These are phyloP conservation scores for Martes martes DNA, from an alignment of 2,113 vertebrate species.

Conservation along the genomic window DNA sequence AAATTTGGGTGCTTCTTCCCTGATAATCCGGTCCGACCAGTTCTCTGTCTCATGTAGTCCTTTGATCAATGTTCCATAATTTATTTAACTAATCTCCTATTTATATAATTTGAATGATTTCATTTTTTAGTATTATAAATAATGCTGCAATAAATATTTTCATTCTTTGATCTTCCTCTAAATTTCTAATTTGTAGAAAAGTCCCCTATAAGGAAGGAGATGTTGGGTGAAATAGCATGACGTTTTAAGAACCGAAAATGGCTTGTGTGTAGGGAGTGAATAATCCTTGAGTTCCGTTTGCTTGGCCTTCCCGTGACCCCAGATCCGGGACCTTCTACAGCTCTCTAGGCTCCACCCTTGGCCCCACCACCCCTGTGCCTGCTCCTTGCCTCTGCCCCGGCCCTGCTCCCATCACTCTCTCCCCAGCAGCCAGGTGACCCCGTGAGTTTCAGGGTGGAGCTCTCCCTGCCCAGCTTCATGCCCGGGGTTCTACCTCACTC, in stretches of 20 bases:
- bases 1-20: neutral
- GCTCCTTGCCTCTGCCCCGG: neutral
- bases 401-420: neutral
- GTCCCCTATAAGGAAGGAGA: neutral
- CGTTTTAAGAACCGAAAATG: neutral
- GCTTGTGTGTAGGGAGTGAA: too few relatives aligned
- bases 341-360: neutral
- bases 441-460: neutral
- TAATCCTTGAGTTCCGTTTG: neutral
- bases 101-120: neutral
- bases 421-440: neutral
- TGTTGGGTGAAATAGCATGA: neutral
- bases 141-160: neutral
- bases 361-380: neutral
- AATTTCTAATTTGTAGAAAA: neutral
- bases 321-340: fast-evolving
- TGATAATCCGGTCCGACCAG: neutral
- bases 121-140: neutral
- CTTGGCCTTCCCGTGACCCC: fast-evolving
- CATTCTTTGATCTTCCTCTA: neutral
- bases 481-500: fast-evolving
- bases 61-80: neutral
- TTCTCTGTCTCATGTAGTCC: neutral
- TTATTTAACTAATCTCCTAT: neutral
- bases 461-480: neutral